Evolutionary conservation across 2,113 vertebrate genomes (phyloP).

Genomic region (Turnix velox): DNA sequence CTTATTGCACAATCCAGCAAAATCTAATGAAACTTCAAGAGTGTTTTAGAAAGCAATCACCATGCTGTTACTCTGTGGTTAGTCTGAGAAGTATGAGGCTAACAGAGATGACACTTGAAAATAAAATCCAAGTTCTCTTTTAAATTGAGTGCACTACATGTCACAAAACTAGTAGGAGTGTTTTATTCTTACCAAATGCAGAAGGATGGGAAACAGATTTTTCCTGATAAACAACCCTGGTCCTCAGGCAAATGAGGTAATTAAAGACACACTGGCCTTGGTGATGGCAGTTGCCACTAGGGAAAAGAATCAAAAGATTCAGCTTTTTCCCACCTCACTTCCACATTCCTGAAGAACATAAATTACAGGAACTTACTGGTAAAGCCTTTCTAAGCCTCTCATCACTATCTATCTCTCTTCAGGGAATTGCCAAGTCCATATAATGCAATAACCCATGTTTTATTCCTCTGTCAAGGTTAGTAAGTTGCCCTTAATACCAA

Average conservation of each 20-base stretch:
- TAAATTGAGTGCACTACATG: neutral
- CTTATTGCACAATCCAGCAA: neutral
- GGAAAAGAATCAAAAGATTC: neutral
- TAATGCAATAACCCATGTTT: neutral
- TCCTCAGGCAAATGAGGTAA: neutral
- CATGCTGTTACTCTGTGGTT: neutral
- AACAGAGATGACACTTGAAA: neutral
- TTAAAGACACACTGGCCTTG: neutral
- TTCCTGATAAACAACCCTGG: neutral
- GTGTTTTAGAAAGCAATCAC: neutral
- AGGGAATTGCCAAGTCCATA: neutral
- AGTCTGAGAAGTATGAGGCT: neutral
- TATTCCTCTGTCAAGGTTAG: neutral
- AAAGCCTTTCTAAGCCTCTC: neutral
- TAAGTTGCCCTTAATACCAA: neutral
- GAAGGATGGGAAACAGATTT: neutral
- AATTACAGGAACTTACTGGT: neutral
- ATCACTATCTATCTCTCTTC: neutral
- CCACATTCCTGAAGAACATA: neutral
- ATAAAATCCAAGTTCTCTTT: neutral
- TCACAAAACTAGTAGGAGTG: neutral
- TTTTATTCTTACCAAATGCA: neutral
- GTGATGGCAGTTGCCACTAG: neutral
- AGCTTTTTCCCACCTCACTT: neutral
- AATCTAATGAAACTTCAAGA: conserved; percentile 4